phyloP scores from a whole-genome alignment of 2,888 invertebrate species.

The Campoplex nolae region DNA sequence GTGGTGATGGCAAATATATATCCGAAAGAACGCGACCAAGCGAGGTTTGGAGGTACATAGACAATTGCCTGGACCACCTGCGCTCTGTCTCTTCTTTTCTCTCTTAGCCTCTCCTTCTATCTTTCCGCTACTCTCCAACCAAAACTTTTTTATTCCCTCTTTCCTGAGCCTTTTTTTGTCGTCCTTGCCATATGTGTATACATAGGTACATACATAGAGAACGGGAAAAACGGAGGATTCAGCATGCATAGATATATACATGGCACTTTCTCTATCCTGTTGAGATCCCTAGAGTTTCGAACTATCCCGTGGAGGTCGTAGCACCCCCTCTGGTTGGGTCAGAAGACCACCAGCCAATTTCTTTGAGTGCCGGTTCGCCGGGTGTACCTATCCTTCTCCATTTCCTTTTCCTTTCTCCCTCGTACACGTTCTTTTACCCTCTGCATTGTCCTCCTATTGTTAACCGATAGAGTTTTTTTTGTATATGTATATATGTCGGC shows the following conservation, averaged over 20 bases:
- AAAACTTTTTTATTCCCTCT: conserved; percentile 34
- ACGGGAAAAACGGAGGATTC: background rate
- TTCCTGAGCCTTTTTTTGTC: conserved; percentile 28
- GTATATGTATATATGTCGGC: conserved; percentile 11
- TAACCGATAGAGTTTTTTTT: conserved; percentile 54
- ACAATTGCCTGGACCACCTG: conserved; percentile 50
- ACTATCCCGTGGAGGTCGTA: conserved; percentile 77
- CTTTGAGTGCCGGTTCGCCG: conserved; percentile 80
- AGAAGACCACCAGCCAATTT: conserved; percentile 82
- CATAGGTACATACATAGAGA: background rate
- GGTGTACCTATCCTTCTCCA: conserved; percentile 66
- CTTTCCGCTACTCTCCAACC: conserved; percentile 25
- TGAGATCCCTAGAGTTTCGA: conserved; percentile 75
- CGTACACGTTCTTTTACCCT: conserved; percentile 34
- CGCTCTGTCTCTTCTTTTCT: conserved; percentile 37
- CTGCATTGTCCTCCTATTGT: conserved; percentile 66
- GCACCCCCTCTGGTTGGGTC: conserved; percentile 75
- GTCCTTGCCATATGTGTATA: conserved; percentile 13
- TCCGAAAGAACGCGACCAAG: conserved; percentile 53
- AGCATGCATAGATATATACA: conserved; percentile 14
- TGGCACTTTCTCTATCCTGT: conserved; percentile 42
- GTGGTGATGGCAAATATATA: conserved; percentile 54
- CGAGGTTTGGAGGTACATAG: conserved; percentile 48
- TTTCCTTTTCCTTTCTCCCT: conserved; percentile 5
- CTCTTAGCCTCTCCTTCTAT: conserved; percentile 11